Evolutionary conservation across 1,140 invertebrate species (phyloP), one percentile per base, ranked within the genome.

Genomic region (Tenebrio molitor): DNA sequence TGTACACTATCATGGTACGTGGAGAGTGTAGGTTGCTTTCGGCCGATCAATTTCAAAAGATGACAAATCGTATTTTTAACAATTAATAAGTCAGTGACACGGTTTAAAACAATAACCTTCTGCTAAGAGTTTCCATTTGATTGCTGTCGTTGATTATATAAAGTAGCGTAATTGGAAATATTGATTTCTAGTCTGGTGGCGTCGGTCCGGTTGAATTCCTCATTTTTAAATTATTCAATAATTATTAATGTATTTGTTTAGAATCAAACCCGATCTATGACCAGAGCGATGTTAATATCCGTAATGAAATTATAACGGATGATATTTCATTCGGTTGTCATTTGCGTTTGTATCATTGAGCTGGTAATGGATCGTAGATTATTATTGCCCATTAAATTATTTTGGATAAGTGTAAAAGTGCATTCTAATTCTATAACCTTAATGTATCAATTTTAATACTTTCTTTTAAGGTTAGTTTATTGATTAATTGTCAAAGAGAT

Each of bases 241-340:
- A 46, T 10, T 4, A 17, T 46, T 46, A 46, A 46, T n/a, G n/a
- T n/a, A n/a, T 46, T 46, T 16, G 12, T 46, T 46, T 46, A 46
- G 8, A 4, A 29, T 29, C 25, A 46, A 46, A 16, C 12, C 16
- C 14, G 17, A 46, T 46, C 16, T 5, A 17, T 17, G 42, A 17
- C 42, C 16, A 46, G 42, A 17, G 2, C 14, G 16, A 7, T 46
- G 16, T 1, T 17, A 46, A 46, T 46, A 46, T 5, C 36, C 3
- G 12, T 41, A 41, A 41, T 41, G 36, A 41, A 41, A 41, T 41
- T 41, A 41, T 41, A n/a, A 41, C 36, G 7, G 36, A 41, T 41
- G 36, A 41, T 41, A 41, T 41, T 41, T 41, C 36, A n/a, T 41
- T 41, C 12, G n/a, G 4, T 41, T 41, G 36, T 41, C 36, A 41